Conservation (phyloP, 2,113 vertebrate species). For the Capreolus pygargus region DNA sequence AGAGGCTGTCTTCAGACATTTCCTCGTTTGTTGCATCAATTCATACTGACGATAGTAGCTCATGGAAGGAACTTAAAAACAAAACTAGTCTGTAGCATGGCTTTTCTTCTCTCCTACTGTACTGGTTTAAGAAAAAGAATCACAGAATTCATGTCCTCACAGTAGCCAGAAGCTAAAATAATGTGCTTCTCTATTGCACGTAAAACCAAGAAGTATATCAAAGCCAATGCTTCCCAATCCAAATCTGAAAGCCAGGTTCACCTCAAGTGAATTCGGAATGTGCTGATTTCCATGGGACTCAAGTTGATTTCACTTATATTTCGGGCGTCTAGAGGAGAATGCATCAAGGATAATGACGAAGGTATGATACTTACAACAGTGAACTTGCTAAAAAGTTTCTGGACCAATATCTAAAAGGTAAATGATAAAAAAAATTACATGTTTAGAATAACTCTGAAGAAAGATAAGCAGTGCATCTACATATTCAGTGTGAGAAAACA, state of each 20-base stretch:
- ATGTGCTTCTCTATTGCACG: constrained; percentile 86
- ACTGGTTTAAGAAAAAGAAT: constrained; percentile 65
- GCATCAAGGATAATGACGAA: constrained; percentile 87
- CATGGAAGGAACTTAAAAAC: constrained; percentile 50
- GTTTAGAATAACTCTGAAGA: constrained; percentile 15
- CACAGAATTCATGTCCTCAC: constrained; percentile 78
- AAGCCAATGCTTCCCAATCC: constrained; percentile 68
- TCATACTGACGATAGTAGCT: constrained; percentile 60
- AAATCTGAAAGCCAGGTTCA: constrained; percentile 74
- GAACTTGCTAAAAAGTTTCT: constrained; percentile 85
- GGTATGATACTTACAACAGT: constrained; percentile 81
- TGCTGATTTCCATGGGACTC: constrained; percentile 90
- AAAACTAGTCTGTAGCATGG: constrained; percentile 78
- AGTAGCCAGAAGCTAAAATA: constrained; percentile 82
- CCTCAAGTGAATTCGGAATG: constrained; percentile 85
- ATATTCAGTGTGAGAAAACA: not conserved
- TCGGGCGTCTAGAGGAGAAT: constrained; percentile 75
- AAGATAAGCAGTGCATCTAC: not conserved
- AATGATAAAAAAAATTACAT: not conserved
- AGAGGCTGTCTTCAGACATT: constrained; percentile 72
- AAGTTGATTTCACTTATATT: constrained; percentile 84
- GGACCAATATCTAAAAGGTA: constrained; percentile 79
- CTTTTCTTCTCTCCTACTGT: constrained; percentile 73
- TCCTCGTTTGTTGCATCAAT: constrained; percentile 64
- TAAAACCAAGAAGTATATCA: constrained; percentile 70